Base-by-base conservation (phyloP, 2,113 vertebrate genomes). In the Proteles cristata region DNA sequence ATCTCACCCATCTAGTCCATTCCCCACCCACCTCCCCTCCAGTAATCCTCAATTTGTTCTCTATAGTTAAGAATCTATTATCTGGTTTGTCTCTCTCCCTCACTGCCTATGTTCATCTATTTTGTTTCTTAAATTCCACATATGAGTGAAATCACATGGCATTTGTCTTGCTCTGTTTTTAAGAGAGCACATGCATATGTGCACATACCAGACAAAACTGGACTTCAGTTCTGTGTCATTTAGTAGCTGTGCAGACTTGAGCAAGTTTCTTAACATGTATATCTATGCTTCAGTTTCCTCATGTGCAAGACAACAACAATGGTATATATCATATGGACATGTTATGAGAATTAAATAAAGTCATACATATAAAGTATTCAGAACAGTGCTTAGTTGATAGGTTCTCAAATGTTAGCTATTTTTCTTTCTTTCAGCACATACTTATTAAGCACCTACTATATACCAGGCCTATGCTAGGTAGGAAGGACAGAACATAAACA, bases 301-400 rank as follows among this genome's bases (percentile, higher is more conserved):
- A 66, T 58, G 39, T 73, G 15, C 88, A 82, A 95, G 90, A 87
- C 3, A 76, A 16, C 39, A 81, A 31, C 26, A 88, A 45, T 33
- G 39, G 14, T 71, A n/a, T 61, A 50, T 85, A 16, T 88, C 74
- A 95, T 26, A 23, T 11, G 48, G 19, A 12, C 7, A 8, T 90
- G 45, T 96, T 85, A 35, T 31, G 53, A 95, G 25, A 95, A 97
- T 85, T 55, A 93, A 85, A 81, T 43, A n/a, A 85, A 15, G 55
- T 73, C 92, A 83, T 74, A 43, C 66, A 88, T 28, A 28, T 48
- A 61, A 33, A 63, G 16, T 43, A 92, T 88, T 92, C 63, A 84
- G 74, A 84, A 68, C 14, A 88, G 21, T 35, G 48, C 31, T 68
- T 61, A 39, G 28, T 39, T 14, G 39, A 73, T 1, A 83, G 15